Evolutionary conservation across 2,888 invertebrate species (phyloP), one percentile per base, ranked within the genome.

Genomic region (Ormyrus labotus): DNA sequence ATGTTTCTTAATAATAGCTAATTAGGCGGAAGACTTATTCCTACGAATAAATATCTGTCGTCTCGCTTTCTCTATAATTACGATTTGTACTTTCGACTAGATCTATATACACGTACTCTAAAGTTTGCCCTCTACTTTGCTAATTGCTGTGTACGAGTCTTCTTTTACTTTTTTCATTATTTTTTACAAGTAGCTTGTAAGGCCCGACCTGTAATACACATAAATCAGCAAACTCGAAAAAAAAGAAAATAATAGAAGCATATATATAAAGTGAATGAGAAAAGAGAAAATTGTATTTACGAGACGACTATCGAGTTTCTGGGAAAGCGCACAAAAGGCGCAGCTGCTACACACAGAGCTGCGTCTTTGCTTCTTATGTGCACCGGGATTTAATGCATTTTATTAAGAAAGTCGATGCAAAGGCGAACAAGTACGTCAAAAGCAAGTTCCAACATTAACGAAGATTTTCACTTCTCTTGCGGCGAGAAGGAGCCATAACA

Each of bases 401-500:
- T 73, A 57, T 73, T 81, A 55, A 81, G 60, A 77, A 77, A 81
- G 67, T 67, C 60, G 53, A 80, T 80, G 65, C 65, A 68, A 72
- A 57, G 63, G 57, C 63, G 53, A 77, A 78, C 65, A 73, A 63
- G 53, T 78, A 51, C 57, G 64, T 78, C 70, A 78, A 74, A 64
- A 70, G 47, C 74, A 81, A 81, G 69, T 53, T 70, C 70, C 81
- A 80, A 84, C 83, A 88, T 87, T 88, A 88, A 89, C 83, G 78
- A 83, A 85, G 85, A 84, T 83, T 88, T 89, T 88, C 82, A 83
- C 84, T 87, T 85, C 85, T 85, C 85, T 84, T 87, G 88, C 88
- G 87, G 87, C 88, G 75, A 72, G 80, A 86, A 89, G 89, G 89
- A 87, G 85, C 85, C 84, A 87, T 85, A 88, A 86, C 83, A 86